These are phyloP conservation scores for Glossosoma conforme DNA, from an alignment of 1,140 invertebrate species.

Conservation along the genomic window DNA sequence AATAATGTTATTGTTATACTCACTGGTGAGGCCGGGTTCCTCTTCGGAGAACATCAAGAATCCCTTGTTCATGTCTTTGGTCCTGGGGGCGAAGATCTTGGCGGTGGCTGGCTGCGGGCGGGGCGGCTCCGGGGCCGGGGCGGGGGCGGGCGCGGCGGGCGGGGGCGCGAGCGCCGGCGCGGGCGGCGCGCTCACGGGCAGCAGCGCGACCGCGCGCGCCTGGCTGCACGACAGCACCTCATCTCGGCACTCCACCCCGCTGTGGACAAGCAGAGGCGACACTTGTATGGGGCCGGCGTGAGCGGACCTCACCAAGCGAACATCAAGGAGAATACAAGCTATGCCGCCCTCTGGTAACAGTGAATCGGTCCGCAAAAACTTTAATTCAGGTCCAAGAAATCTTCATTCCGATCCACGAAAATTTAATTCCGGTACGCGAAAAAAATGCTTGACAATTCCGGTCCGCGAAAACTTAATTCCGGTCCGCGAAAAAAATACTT, in stretches of 20 bases:
- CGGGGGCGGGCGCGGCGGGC: slow-evolving; percentile 19
- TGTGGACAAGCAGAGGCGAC: slow-evolving; percentile 59
- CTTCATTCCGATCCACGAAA: no score
- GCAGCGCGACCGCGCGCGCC: slow-evolving; percentile 47
- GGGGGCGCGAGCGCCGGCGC: background rate
- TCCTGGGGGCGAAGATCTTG: slow-evolving; percentile 76
- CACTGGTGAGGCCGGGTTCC: slow-evolving; percentile 77
- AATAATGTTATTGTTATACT: no score
- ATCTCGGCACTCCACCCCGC: slow-evolving; percentile 81
- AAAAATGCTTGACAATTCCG: no score
- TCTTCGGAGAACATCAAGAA: slow-evolving; percentile 85
- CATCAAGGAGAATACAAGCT: no score
- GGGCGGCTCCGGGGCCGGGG: slow-evolving; percentile 26
- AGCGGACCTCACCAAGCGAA: no score
- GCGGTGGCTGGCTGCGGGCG: slow-evolving; percentile 63
- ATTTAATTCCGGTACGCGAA: no score
- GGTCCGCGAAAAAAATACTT: no score
- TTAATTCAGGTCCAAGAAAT: no score
- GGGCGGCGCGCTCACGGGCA: slow-evolving; percentile 12
- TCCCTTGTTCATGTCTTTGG: slow-evolving; percentile 90
- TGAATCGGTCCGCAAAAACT: no score
- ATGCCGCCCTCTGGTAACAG: no score
- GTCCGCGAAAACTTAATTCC: no score
- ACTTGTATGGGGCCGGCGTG: no score
- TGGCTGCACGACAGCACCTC: slow-evolving; percentile 79